A percentile compares a stretch with the other conserved stretches of the same genome.
These are phyloP conservation scores for Mesaphorura yosii DNA, from an alignment of 1,140 invertebrate genomes.

Conservation along the genomic window DNA sequence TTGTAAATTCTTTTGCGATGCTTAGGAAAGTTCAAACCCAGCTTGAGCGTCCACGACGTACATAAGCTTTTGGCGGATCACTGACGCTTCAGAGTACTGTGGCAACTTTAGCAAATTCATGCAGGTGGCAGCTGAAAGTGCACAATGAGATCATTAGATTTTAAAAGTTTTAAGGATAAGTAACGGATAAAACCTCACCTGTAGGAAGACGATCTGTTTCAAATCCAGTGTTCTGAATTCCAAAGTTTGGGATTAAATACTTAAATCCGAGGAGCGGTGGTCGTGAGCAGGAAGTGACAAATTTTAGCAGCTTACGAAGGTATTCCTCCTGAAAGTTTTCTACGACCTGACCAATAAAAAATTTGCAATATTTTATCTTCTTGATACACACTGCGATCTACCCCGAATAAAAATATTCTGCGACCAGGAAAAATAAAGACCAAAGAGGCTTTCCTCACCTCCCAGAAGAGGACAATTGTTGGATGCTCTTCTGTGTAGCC, in stretches of 20 bases:
- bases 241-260: slow-evolving; percentile 39
- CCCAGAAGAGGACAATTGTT: slow-evolving; percentile 55
- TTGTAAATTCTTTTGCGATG: not conserved
- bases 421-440: not conserved
- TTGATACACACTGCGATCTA: no score
- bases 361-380: slow-evolving; percentile 34
- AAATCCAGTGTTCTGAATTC: slow-evolving; percentile 25
- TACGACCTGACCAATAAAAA: slow-evolving; percentile 62
- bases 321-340: slow-evolving; percentile 70
- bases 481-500: slow-evolving; percentile 62
- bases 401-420: not conserved
- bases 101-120: slow-evolving; percentile 96
- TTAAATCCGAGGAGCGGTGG: slow-evolving; percentile 96
- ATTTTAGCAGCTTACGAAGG: slow-evolving; percentile 77
- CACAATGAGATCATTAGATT: not conserved
- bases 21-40: slow-evolving; percentile 71
- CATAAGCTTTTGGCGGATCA: slow-evolving; percentile 69
- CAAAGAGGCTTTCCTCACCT: slow-evolving; percentile 7
- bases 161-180: not conserved
- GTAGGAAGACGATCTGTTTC: slow-evolving; percentile 24
- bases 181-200: slow-evolving; percentile 5
- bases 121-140: slow-evolving; percentile 73
- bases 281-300: slow-evolving; percentile 91
- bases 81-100: slow-evolving; percentile 65
- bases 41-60: slow-evolving; percentile 89